Evolutionary conservation across 2,888 invertebrate genomes (phyloP), one percentile per base, ranked within the genome.

Genomic region (Galeopsomyia nigrocyanea): DNA sequence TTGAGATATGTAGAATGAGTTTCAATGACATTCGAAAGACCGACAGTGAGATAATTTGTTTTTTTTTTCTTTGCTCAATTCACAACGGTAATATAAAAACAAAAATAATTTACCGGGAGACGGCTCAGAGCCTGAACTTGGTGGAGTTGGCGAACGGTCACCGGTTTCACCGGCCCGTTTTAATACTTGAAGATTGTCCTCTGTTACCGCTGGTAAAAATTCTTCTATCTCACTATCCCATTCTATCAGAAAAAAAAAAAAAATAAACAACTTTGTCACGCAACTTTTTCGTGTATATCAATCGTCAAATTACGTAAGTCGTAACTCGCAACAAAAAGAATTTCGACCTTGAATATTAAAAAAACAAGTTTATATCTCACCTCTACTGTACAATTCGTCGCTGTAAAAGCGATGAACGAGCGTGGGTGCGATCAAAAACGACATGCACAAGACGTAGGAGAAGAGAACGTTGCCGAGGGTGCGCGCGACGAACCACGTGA

Each of bases 151-250:
- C 57, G 84, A 83, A 57, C 82, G 83, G 76, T 85, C 85, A 31
- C 85, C 84, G 47, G 81, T 80, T 68, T 87, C 87, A 9, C 87
- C 84, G 16, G 86, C 87, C 62, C 83, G 82, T 26, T 83, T 82
- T 69, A 87, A 80, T 74, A 87, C 83, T 76, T 86, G 82, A 66
- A 87, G 80, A 80, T 82, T 86, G 63, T 85, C 84, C 67, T 85
- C 84, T 6, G 85, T 86, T 21, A 83, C 83, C 31, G 83, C 81
- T 39, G 87, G 87, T 77, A 86, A 77, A 80, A 87, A 87, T 74
- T 87, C 87, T 73, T 86, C 87, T 61, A 86, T 85, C 69, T 86
- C 87, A 75, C 80, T 85, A 73, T 87, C 87, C 82, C 85, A 86
- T 79, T 86, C 87, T 86, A 26, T 51, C 22, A 46, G 58, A 64